phyloP scores from a whole-genome alignment of 2,888 invertebrate species.

The Sphinx pinastri region DNA sequence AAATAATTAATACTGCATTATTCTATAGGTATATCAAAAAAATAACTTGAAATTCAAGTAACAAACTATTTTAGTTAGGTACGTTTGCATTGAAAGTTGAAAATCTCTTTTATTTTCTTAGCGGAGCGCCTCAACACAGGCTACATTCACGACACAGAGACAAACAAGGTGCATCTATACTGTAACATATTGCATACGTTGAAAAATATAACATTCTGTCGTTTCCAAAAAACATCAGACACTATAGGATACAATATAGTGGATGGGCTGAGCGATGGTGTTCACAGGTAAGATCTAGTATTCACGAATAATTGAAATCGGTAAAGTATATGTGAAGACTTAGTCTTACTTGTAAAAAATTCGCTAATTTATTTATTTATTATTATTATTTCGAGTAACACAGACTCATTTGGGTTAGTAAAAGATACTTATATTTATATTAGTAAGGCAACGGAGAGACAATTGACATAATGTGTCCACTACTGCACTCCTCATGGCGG shows the following conservation, averaged over 20 bases:
- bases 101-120: constrained; percentile 39
- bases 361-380: too few species aligned
- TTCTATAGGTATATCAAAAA: too few species aligned
- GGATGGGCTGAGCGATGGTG: constrained; percentile 75
- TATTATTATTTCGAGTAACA: too few species aligned
- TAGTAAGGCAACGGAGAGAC: too few species aligned
- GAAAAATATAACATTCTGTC: constrained; percentile 75
- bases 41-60: too few species aligned
- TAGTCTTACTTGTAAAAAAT: too few species aligned
- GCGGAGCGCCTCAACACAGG: constrained; percentile 77
- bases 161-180: constrained; percentile 65
- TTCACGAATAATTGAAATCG: neutral
- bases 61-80: neutral
- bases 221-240: constrained; percentile 70
- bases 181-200: constrained; percentile 74
- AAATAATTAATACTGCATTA: too few species aligned
- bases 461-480: too few species aligned
- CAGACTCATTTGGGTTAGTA: too few species aligned
- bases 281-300: constrained; percentile 58
- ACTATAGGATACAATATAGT: constrained; percentile 67
- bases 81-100: neutral
- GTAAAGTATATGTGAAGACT: too few species aligned
- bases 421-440: too few species aligned
- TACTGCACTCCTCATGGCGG: too few species aligned
- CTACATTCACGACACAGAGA: constrained; percentile 53